Base-by-base conservation (phyloP, 2,888 invertebrate species). In the Papilio elwesi region DNA sequence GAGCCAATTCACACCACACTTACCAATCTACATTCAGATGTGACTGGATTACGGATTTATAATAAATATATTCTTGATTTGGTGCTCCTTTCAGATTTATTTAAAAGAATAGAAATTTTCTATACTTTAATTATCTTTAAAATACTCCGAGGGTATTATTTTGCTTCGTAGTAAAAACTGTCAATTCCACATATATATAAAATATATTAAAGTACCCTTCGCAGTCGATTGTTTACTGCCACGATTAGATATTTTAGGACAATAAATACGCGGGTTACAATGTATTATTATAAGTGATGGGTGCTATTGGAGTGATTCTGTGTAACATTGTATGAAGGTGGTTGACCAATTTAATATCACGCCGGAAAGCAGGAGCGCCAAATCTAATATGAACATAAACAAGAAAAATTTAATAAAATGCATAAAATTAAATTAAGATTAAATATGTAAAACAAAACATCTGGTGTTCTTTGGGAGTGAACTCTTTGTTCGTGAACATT, bases 241-340 rank as follows among this genome's bases (percentile, higher is more conserved):
- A 57, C 9, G 36, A 57, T 64, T 71, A 26, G 13, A 48, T 48
- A 49, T 53, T 26, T n/a, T 36, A 69, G 43, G 62, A 71, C 59
- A 71, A 67, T 67, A 71, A 71, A 26, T 66, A 71, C 43, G 66
- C 67, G 66, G 71, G 71, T 38, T 16, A 52, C 62, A 66, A 15
- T 71, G 57, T 65, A 71, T 10, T 65, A 71, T 10, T n/a, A 11
- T 65, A 66, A 51, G 52, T 9, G 52, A 62, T 49, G 47, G 66
- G 71, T 71, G 71, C 71, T 71, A 71, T 59, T 48, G 38, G 57
- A 65, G 57, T 55, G 47, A 52, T 15, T n/a, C 10, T 10, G 12
- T 16, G 49, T 64, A 64, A 48, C 43, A 49, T 15, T 53, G 12
- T 65, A 65, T 49, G 48, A 49, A 49, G 16, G 12, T 3, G 49